Evolutionary conservation across 2,888 invertebrate genomes (phyloP).

Genomic region (Xanthorhoe spadicearia): DNA sequence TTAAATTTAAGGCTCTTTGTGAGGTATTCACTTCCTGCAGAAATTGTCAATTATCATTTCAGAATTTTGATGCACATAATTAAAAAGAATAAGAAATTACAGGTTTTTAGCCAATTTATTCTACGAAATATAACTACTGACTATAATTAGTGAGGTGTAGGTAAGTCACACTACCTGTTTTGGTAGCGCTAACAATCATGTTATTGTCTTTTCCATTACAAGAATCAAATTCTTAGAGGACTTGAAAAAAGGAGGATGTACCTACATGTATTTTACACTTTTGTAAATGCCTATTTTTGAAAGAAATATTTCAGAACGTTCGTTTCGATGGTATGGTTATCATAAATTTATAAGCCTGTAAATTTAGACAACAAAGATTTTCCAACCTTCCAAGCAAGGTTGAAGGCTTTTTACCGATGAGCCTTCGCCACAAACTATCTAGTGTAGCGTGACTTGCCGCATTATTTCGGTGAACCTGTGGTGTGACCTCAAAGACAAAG

Average conservation of each 20-base stretch:
- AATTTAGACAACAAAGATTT: constrained; percentile 1
- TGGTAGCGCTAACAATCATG: not conserved
- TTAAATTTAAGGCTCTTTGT: constrained; percentile 16
- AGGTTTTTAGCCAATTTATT: constrained; percentile 5
- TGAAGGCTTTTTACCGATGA: constrained; percentile 28
- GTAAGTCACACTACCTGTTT: not conserved
- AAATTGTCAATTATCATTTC: constrained; percentile 7
- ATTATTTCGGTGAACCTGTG: constrained; percentile 13
- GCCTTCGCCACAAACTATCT: constrained; percentile 17
- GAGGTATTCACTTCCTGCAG: constrained; percentile 15
- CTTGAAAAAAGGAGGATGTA: too few relatives aligned
- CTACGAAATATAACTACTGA: not conserved
- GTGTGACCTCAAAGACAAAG: constrained; percentile 21
- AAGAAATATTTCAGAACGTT: not conserved
- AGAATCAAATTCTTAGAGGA: not conserved
- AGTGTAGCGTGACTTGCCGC: constrained; percentile 27
- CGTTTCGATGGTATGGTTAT: not conserved
- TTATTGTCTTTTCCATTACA: not conserved
- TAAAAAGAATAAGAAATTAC: not conserved
- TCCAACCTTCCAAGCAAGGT: constrained; percentile 30
- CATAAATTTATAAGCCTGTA: not conserved
- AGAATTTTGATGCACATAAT: constrained; percentile 9
- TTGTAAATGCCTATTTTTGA: too few relatives aligned
- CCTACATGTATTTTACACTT: too few relatives aligned
- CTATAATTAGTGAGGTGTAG: not conserved